These are phyloP conservation scores for Trachelus troglodyta DNA, from an alignment of 2,888 invertebrate genomes.

Conservation along the genomic window DNA sequence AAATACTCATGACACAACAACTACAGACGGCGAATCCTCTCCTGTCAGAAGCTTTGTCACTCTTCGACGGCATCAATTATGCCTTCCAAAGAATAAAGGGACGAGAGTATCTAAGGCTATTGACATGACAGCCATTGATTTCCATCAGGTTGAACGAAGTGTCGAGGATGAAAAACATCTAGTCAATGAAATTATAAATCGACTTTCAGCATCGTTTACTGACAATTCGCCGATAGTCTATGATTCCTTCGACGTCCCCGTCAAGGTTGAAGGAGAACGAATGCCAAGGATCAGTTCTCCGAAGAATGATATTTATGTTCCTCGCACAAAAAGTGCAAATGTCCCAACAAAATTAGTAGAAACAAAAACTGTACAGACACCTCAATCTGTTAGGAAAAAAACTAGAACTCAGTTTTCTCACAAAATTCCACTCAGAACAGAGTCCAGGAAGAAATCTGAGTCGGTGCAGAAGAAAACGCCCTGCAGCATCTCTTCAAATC, in stretches of 20 bases:
- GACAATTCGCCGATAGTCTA: slow-evolving; percentile 28
- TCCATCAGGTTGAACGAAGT: background rate
- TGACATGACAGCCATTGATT: background rate
- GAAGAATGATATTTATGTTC: slow-evolving; percentile 3
- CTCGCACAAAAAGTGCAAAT: background rate
- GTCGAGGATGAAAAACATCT: slow-evolving; percentile 41
- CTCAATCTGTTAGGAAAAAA: background rate
- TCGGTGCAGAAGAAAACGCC: background rate
- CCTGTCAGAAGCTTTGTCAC: slow-evolving; percentile 20
- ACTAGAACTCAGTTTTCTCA: background rate
- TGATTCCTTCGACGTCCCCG: slow-evolving; percentile 6
- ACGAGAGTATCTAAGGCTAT: background rate
- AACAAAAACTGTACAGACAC: background rate
- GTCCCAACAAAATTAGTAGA: background rate
- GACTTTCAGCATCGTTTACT: slow-evolving; percentile 43
- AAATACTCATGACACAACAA: background rate
- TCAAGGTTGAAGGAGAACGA: slow-evolving; percentile 12
- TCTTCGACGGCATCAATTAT: slow-evolving; percentile 12
- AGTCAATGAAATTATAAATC: slow-evolving; percentile 47
- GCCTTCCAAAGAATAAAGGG: slow-evolving; percentile 2
- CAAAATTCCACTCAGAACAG: background rate
- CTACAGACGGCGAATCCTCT: slow-evolving; percentile 8
- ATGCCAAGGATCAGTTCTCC: slow-evolving; percentile 21
- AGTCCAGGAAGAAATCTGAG: background rate
- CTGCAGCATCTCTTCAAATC: background rate